Conservation (phyloP, 2,888 invertebrate genomes). For the Papilio protenor region DNA sequence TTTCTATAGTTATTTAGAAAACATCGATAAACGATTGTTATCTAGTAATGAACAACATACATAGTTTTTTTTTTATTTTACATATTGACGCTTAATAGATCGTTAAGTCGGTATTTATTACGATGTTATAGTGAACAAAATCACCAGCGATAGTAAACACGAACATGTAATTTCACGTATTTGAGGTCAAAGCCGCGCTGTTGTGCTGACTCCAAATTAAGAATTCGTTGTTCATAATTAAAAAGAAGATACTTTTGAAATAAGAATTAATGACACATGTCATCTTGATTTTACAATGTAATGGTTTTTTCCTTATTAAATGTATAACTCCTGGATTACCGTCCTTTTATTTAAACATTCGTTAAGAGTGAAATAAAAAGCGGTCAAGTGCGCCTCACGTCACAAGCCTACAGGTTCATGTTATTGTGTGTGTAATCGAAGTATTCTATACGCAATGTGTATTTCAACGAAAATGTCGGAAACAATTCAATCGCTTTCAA, state of each 20-base stretch:
- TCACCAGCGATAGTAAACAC: slow-evolving; percentile 9
- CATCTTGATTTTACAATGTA: too few relatives aligned
- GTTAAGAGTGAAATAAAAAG: slow-evolving; percentile 41
- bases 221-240: too few relatives aligned
- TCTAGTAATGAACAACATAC: not conserved
- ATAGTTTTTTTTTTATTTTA: not conserved
- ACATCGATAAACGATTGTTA: not conserved
- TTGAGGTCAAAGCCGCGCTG: slow-evolving; percentile 35
- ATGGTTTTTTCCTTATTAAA: too few relatives aligned
- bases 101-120: slow-evolving; percentile 16
- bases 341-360: too few relatives aligned
- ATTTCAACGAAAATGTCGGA: not conserved
- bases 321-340: too few relatives aligned
- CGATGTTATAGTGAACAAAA: slow-evolving; percentile 18
- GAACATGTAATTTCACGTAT: slow-evolving; percentile 36
- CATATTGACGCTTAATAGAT: slow-evolving; percentile 17
- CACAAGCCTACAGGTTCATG: slow-evolving; percentile 9
- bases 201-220: slow-evolving; percentile 31
- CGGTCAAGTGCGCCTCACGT: slow-evolving; percentile 32
- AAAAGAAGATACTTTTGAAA: too few relatives aligned
- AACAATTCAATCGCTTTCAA: not conserved
- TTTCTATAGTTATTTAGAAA: not conserved
- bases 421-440: slow-evolving; percentile 27
- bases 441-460: not conserved
- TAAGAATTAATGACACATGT: too few relatives aligned